Base-by-base conservation (phyloP, 2,797 vertebrate genomes). In the Sebastes glaucus region DNA sequence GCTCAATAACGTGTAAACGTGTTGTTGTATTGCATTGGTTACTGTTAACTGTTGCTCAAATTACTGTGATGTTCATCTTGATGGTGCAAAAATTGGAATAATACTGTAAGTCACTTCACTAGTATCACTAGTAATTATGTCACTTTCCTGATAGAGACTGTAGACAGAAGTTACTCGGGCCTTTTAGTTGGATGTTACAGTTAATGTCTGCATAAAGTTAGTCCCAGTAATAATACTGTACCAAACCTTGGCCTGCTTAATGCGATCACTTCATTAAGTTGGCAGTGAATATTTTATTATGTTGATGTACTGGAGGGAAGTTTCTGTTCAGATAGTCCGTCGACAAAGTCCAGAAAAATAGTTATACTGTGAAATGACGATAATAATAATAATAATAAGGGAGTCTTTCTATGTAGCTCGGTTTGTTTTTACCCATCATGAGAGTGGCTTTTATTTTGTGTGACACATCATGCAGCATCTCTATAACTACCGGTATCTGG, bases 41-140 rank as follows among this genome's bases (percentile, higher is more conserved):
- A 64, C 66, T 82, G 71, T 84, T n/a, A 25, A 69, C 66, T 80
- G 71, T 84, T n/a, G 25, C 80, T 64, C 25, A 61, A 81, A 52
- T 52, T 9, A 52, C 49, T 52, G 49, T 52, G 84, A 84, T 60
- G 59, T 69, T 80, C 23, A 75, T 66, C 49, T 64, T 84, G 28
- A 70, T 25, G 52, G 49, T 68, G 57, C 49, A 46, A 55, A 46
- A 35, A 68, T 42, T 11, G 49, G 16, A 65, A 75, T 33, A 52
- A 49, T 66, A 49, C 69, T 65, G 11, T 42, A 22, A 38, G 62
- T 67, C 30, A 46, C 61, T 62, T 61, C 46, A 49, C 18, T 49
- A 49, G 14, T 42, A 42, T 42, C 38, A 42, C 38, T 53, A 53
- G 27, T 61, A 38, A 42, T 46, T 13, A 14, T 55, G 64, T 30